Conservation (phyloP, 2,888 invertebrate genomes). For the Heliconius ismenius region DNA sequence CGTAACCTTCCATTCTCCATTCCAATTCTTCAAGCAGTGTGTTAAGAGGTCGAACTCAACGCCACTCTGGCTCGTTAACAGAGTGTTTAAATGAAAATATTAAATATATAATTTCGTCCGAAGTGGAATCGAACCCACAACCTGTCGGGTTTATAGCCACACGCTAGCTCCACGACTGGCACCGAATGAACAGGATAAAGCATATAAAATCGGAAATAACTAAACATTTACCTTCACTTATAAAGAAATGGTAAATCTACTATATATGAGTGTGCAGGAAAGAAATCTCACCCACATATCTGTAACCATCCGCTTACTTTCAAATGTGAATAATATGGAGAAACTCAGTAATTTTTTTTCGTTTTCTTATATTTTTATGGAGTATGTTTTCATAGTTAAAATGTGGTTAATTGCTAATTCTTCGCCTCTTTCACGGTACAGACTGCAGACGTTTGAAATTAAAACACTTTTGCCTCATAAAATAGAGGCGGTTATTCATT, state of each 20-base stretch:
- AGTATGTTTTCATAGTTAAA: constrained; percentile 5
- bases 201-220: constrained; percentile 38
- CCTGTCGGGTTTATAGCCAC: too few relatives aligned
- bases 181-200: constrained; percentile 7
- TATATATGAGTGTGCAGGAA: constrained; percentile 39
- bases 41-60: too few relatives aligned
- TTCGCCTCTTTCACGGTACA: constrained; percentile 17
- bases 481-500: neutral
- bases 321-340: constrained; percentile 28
- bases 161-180: too few relatives aligned
- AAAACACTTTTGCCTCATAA: constrained; percentile 9
- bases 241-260: constrained; percentile 32
- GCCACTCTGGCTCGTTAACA: too few relatives aligned
- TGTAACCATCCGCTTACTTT: constrained; percentile 37
- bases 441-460: neutral
- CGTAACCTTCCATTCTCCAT: too few relatives aligned
- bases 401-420: constrained; percentile 22
- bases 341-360: constrained; percentile 7
- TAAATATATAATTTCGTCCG: too few relatives aligned
- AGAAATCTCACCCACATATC: constrained; percentile 42
- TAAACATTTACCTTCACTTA: constrained; percentile 36
- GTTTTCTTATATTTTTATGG: constrained; percentile 18
- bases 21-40: too few relatives aligned
- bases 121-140: too few relatives aligned
- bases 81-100: too few relatives aligned